phyloP scores from a whole-genome alignment of 2,888 invertebrate species.

The Apamea sordens region DNA sequence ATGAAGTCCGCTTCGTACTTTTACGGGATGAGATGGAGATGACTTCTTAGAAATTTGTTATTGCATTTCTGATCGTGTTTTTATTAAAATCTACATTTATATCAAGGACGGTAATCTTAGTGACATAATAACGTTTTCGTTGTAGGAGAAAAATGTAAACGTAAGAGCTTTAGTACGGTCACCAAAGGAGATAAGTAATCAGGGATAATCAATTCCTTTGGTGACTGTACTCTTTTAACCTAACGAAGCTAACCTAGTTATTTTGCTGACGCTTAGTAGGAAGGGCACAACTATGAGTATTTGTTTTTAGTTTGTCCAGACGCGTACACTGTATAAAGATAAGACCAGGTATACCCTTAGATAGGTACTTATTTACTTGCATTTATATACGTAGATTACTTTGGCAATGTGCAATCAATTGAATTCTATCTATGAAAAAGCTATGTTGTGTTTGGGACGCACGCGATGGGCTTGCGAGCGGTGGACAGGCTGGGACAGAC shows the following conservation, averaged over 20 bases:
- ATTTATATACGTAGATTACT: background rate
- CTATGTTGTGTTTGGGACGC: conserved; percentile 12
- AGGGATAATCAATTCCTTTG: no score
- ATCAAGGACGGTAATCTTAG: background rate
- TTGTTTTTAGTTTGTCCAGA: no score
- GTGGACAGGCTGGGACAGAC: conserved; percentile 53
- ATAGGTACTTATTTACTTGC: no score
- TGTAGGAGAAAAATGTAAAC: background rate
- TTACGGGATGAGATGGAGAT: background rate
- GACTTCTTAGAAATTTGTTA: background rate
- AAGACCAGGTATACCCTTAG: background rate
- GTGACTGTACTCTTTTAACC: background rate
- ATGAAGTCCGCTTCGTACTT: background rate
- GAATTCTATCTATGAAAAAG: background rate
- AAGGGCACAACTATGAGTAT: background rate
- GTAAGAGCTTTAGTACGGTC: background rate
- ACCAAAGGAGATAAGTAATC: no score
- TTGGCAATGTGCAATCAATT: background rate
- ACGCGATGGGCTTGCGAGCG: conserved; percentile 13
- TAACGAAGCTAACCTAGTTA: background rate
- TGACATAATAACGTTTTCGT: background rate
- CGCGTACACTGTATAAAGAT: background rate
- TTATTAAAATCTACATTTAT: background rate
- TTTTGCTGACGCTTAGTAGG: background rate
- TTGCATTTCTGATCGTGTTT: background rate